Evolutionary conservation across 2,797 vertebrate genomes (phyloP).

Genomic region (Syngnathus acus): DNA sequence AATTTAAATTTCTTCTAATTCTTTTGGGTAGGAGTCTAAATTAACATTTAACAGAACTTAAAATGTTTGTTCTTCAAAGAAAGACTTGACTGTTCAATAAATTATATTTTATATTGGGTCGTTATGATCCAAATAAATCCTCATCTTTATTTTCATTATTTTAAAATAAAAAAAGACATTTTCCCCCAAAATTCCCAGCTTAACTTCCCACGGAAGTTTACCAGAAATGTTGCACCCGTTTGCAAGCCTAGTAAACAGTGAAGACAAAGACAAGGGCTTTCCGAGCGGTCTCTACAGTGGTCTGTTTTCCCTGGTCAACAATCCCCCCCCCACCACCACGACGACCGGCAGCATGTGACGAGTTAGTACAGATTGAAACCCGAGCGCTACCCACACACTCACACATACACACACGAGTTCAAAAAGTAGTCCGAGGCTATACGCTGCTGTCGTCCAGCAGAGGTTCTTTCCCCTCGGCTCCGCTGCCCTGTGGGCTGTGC

Average conservation of each 20-base stretch:
- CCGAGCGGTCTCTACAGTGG: background rate
- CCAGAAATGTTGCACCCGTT: background rate
- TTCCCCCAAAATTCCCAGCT: background rate
- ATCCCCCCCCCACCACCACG: too few species aligned
- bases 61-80: background rate
- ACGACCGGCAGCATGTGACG: constrained; percentile 1
- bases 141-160: background rate
- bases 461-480: constrained; percentile 80
- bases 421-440: constrained; percentile 55
- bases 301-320: background rate
- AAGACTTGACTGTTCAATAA: background rate
- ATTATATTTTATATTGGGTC: background rate
- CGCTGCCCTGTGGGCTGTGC: constrained; percentile 75
- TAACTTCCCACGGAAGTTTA: background rate
- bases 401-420: background rate
- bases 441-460: constrained; percentile 86
- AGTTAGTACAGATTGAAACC: constrained; percentile 4
- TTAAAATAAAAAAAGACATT: background rate
- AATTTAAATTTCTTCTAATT: too few species aligned
- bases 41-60: too few species aligned
- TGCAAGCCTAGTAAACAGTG: background rate
- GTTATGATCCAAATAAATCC: background rate
- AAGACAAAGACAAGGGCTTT: background rate
- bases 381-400: background rate
- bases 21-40: too few species aligned